Percentiles rank a stretch among this genome's conserved stretches.
Evolutionary conservation across 2,113 vertebrate genomes (phyloP).

Genomic region (Bubo bubo): DNA sequence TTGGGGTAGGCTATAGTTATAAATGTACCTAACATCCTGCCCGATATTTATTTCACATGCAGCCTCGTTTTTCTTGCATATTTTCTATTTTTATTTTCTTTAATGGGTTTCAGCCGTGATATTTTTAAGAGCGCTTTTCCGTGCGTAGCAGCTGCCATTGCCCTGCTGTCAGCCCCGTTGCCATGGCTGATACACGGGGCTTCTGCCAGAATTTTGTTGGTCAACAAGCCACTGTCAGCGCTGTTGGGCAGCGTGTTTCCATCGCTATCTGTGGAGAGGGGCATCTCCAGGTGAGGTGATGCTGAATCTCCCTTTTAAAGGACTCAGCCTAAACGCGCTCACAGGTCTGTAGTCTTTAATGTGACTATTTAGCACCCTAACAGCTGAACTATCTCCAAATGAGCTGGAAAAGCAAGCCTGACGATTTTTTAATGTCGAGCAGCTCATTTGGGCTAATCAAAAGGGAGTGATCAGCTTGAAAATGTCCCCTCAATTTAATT

Average conservation of each 20-base stretch:
- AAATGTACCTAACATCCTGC: neutral
- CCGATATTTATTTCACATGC: neutral
- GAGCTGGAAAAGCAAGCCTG: neutral
- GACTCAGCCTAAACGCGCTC: neutral
- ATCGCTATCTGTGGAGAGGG: rapidly evolving
- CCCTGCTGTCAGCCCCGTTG: neutral
- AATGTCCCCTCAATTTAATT: conserved; percentile 14
- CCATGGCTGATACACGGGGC: conserved; percentile 6
- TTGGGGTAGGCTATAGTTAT: neutral
- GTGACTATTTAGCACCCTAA: neutral
- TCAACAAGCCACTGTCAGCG: neutral
- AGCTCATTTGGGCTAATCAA: conserved; percentile 32
- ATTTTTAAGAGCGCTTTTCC: neutral
- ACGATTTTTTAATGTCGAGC: neutral
- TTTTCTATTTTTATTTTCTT: conserved; percentile 45
- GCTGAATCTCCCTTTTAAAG: neutral
- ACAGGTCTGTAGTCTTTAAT: neutral
- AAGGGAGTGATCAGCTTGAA: conserved; percentile 15
- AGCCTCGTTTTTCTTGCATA: neutral
- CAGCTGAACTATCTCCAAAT: conserved; percentile 23
- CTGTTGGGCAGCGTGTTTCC: neutral
- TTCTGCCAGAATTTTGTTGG: conserved; percentile 32
- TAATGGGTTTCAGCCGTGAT: conserved; percentile 4
- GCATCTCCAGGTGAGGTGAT: neutral
- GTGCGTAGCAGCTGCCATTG: conserved; percentile 17